Evolutionary conservation across 2,797 vertebrate genomes (phyloP), one percentile per base, ranked within the genome.

Genomic region (Spinus pinus): DNA sequence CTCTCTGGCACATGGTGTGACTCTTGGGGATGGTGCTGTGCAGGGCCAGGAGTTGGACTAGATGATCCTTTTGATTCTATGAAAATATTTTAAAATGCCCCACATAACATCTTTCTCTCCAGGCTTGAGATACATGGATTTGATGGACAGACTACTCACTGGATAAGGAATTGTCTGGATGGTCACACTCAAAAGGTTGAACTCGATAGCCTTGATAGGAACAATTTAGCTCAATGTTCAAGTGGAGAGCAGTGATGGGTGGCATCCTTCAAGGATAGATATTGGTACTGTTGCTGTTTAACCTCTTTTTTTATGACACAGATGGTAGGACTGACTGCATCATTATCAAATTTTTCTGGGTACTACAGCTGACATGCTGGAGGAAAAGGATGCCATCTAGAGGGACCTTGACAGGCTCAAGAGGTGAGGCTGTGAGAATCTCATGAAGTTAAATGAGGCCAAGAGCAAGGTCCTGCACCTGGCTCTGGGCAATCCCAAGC

Each of bases 171-270:
- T 9, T 30, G 20, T 13, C 30, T 50, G 37, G 31, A 50, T 58
- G 10, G 16, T 35, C 25, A 42, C 11, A 58, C 8, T 30, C 10
- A 33, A 58, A 9, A 21, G 5, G 9, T 3, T 41, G 12, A 80
- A 41, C 12, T 20, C 6, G 5, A 35, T 30, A 20, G 31, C 21
- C 20, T 42, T 35, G 25, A 35, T 6, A 42, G 35, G 13, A 58
- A 3, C 31, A 58, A 42, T 35, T 69, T 30, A 25, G 10, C 25
- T 58, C 12, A 24, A 58, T 33, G 30, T 30, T 25, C 37, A 35
- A 30, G 13, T 35, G 25, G 21, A 42, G 8, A 58, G 24, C 20
- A 24, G 8, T 16, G 24, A 81, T 0, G 0, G 10, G 10, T 25
- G 25, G 25, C 10, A 13, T 30, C 17, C 31, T 60, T 69, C 31